Evolutionary conservation across 2,888 invertebrate species (phyloP).

Genomic region (Clitarchus hookeri): DNA sequence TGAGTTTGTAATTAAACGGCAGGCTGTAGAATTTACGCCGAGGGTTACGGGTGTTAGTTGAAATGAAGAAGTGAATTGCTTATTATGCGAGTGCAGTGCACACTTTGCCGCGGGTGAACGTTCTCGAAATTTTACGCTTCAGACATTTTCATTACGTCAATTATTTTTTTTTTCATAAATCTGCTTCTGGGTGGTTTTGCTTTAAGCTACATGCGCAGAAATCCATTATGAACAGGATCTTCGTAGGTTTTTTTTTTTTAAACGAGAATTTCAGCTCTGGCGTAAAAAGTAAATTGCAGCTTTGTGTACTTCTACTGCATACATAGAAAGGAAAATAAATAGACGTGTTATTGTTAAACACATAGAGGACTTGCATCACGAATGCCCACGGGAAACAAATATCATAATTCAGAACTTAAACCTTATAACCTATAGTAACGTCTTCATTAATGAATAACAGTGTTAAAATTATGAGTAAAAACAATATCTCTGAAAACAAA

Average conservation of each 20-base stretch:
- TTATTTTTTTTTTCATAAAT: background rate
- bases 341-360: no score
- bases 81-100: background rate
- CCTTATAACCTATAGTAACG: no score
- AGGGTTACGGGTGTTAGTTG: background rate
- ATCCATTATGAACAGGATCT: background rate
- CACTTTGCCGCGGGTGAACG: background rate
- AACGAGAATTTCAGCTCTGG: no score
- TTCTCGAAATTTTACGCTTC: background rate
- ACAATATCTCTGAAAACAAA: no score
- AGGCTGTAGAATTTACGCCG: background rate
- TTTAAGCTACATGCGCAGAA: background rate
- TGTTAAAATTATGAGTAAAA: no score
- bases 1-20: background rate
- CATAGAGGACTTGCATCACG: no score
- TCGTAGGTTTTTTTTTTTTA: background rate
- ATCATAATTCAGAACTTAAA: no score
- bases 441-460: no score
- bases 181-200: conserved; percentile 14
- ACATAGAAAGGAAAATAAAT: no score
- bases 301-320: no score
- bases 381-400: no score
- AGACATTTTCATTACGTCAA: background rate
- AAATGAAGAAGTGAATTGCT: background rate
- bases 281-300: no score